A percentile compares a stretch with the other conserved stretches of the same genome.
Conservation (phyloP, 92 coral and sea anemone species). For the Phymanthus crucifer region DNA sequence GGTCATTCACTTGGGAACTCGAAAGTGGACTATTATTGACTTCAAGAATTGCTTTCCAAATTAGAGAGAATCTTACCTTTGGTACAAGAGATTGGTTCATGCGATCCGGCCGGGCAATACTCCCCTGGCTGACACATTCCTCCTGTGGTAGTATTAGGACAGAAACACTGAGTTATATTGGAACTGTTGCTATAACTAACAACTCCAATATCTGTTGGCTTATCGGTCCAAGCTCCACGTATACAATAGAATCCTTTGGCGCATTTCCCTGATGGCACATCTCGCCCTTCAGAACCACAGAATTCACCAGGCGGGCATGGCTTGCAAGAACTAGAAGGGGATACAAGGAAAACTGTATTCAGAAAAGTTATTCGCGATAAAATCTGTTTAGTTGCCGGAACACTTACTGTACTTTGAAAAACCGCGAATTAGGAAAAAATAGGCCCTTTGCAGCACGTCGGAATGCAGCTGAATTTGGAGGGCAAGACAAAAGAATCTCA, state of each 20-base stretch:
- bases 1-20: too few relatives aligned
- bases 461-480: too few relatives aligned
- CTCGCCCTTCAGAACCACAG: slow-evolving; percentile 84
- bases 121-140: slow-evolving; percentile 92
- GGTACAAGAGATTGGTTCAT: slow-evolving; percentile 84
- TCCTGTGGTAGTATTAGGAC: slow-evolving; percentile 94
- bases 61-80: slow-evolving; percentile 46
- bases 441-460: too few relatives aligned
- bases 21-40: too few relatives aligned
- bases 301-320: slow-evolving; percentile 86
- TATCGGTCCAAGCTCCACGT: slow-evolving; percentile 81
- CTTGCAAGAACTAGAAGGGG: slow-evolving; percentile 74
- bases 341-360: too few relatives aligned
- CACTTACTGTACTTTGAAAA: too few relatives aligned
- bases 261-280: slow-evolving; percentile 76
- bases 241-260: slow-evolving; percentile 90
- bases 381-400: too few relatives aligned
- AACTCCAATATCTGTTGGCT: slow-evolving; percentile 77
- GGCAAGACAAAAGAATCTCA: too few relatives aligned
- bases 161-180: slow-evolving; percentile 75
- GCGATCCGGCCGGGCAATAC: slow-evolving; percentile 88
- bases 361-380: too few relatives aligned
- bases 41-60: neutral
- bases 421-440: too few relatives aligned
- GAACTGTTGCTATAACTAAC: slow-evolving; percentile 66